Conservation (phyloP, 2,888 invertebrate species). For the Nyleta sp. region DNA sequence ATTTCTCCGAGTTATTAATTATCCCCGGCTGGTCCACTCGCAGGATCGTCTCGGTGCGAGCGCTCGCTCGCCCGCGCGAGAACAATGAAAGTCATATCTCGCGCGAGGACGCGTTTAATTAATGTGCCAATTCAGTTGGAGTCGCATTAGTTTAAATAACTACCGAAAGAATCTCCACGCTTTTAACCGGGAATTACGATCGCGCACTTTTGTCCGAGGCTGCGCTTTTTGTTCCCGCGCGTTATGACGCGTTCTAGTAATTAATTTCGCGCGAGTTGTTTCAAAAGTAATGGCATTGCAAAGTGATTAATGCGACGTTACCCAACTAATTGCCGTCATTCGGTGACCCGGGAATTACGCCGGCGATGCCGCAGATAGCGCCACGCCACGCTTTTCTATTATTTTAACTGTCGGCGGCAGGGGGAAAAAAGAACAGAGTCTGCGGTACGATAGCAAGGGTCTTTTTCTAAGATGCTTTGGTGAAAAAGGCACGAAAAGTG, state of each 20-base stretch:
- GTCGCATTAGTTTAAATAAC: slow-evolving; percentile 63
- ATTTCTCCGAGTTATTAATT: slow-evolving; percentile 65
- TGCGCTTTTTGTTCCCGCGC: slow-evolving; percentile 31
- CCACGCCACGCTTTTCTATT: slow-evolving; percentile 10
- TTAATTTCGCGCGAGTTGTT: slow-evolving; percentile 43
- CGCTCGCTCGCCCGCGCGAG: slow-evolving; percentile 34
- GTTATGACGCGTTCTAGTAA: slow-evolving; percentile 41
- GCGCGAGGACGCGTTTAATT: slow-evolving; percentile 60
- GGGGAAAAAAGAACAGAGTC: too few species aligned
- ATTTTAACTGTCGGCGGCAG: slow-evolving; percentile 10
- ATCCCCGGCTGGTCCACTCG: slow-evolving; percentile 58
- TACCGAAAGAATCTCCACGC: slow-evolving; percentile 57
- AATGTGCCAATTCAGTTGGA: slow-evolving; percentile 63
- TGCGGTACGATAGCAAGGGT: too few species aligned
- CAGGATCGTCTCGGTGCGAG: slow-evolving; percentile 43
- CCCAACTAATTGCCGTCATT: slow-evolving; percentile 43
- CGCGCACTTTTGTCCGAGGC: slow-evolving; percentile 38
- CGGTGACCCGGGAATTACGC: slow-evolving; percentile 19
- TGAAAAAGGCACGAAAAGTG: too few species aligned
- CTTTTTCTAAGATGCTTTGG: too few species aligned
- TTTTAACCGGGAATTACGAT: slow-evolving; percentile 57
- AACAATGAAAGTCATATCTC: slow-evolving; percentile 64
- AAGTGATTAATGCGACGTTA: slow-evolving; percentile 38
- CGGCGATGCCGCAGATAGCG: slow-evolving; percentile 11
- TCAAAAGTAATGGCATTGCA: slow-evolving; percentile 31